These are phyloP conservation scores for Tauraco erythrolophus DNA, from an alignment of 2,113 vertebrate genomes.

Conservation along the genomic window DNA sequence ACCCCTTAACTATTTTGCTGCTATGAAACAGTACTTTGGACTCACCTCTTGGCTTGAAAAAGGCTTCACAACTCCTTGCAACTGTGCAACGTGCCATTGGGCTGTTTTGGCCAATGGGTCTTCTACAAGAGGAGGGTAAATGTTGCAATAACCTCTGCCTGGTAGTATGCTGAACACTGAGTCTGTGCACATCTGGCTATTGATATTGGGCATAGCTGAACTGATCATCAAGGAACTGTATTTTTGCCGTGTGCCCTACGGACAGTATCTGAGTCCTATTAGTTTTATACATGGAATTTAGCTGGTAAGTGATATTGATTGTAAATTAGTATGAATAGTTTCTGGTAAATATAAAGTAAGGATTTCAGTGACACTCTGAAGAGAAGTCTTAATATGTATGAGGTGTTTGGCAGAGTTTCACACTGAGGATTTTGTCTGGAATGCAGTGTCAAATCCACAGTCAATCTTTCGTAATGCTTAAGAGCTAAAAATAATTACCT, in stretches of 20 bases:
- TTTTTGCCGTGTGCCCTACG: background rate
- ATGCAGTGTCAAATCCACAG: background rate
- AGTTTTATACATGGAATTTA: background rate
- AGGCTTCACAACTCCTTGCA: background rate
- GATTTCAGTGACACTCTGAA: background rate
- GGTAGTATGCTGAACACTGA: background rate
- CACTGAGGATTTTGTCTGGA: background rate
- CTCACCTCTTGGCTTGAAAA: background rate
- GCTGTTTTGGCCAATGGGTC: background rate
- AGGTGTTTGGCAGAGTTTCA: background rate
- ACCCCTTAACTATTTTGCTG: background rate
- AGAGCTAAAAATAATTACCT: background rate
- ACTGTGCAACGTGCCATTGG: background rate
- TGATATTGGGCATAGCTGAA: background rate
- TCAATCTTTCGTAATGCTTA: background rate
- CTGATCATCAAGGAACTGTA: background rate
- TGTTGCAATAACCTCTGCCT: background rate
- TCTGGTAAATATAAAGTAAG: background rate
- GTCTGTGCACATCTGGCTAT: background rate
- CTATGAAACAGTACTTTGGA: background rate
- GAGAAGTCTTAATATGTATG: background rate
- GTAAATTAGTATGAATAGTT: background rate
- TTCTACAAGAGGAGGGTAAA: background rate
- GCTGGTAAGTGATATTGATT: background rate
- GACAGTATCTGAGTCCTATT: background rate